Evolutionary conservation across 2,888 invertebrate species (phyloP), one percentile per base, ranked within the genome.

Genomic region (Catocala sponsa): DNA sequence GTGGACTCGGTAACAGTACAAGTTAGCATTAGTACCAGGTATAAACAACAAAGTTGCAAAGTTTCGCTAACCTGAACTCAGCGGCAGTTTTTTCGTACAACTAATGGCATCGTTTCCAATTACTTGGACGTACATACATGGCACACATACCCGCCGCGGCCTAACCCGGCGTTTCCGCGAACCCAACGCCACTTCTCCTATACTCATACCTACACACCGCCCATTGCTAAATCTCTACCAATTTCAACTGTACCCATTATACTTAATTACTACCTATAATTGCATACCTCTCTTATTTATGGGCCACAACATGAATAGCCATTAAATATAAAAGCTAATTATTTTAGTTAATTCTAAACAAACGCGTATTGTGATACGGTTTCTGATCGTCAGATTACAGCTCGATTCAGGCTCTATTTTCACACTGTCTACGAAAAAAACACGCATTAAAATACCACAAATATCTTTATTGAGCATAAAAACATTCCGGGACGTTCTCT

Each of bases 381-480:
- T 62, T 64, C 61, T 65, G 65, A 67, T 73, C 65, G 41, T 58
- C 33, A 71, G 65, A 63, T 78, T 72, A 58, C 56, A 63, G 44
- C 35, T 53, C 32, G 33, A 41, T 44, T 46, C 43, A 52, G 76
- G 46, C 67, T 75, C 64, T 65, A 57, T 71, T 65, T 76, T 68
- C 76, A 78, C 76, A 71, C 65, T 71, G 64, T 63, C 67, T 65
- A 59, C 63, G 48, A 74, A 74, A 38, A 66, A 68, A 63, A 73
- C 61, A 65, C 65, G 63, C 77, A 78, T 77, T 78, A 72, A 74
- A 79, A 78, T 74, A 68, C 68, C 64, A 63, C 41, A 25, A 62
- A 67, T 78, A 78, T 76, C 70, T 74, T 74, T 72, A 78, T 65
- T 67, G 65, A 55, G 55, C 76, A 78, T 71, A 64, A 73, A 61